Evolutionary conservation across 1,140 invertebrate genomes (phyloP).

Genomic region (Geopemphigus sp.): DNA sequence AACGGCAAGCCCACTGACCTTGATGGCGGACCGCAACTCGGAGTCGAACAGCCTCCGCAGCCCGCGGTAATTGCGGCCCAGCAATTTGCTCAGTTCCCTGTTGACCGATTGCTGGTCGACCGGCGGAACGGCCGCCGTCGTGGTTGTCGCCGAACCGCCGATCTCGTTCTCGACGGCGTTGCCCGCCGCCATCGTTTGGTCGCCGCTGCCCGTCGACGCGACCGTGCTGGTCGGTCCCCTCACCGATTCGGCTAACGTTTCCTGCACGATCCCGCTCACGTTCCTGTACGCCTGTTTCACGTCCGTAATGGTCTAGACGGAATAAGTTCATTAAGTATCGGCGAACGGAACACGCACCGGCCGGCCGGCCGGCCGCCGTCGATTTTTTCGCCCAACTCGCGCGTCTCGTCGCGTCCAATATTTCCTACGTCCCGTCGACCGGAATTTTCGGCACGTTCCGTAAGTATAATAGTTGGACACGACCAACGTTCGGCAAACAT

Average conservation of each 20-base stretch:
- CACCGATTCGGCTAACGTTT: not conserved
- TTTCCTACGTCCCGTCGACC: too few relatives aligned
- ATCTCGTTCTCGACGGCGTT: not conserved
- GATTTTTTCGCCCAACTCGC: too few relatives aligned
- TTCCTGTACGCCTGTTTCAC: not conserved
- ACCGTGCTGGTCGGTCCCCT: not conserved
- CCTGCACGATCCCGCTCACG: not conserved
- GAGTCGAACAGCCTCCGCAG: conserved; percentile 38
- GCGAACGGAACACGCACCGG: too few relatives aligned
- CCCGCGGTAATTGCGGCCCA: conserved; percentile 37
- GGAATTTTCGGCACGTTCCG: too few relatives aligned
- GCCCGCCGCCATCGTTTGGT: not conserved
- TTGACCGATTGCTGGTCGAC: not conserved
- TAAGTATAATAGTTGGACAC: too few relatives aligned
- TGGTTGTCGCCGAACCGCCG: not conserved
- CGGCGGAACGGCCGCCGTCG: not conserved
- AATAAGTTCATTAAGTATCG: too few relatives aligned
- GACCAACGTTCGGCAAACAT: too few relatives aligned
- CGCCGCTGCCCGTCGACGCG: not conserved
- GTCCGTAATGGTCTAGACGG: not conserved
- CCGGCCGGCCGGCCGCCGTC: too few relatives aligned
- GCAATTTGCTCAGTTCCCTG: not conserved
- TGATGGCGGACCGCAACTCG: conserved; percentile 31
- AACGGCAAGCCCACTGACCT: conserved; percentile 14
- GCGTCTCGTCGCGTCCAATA: too few relatives aligned